Evolutionary conservation across 2,797 vertebrate genomes (phyloP).

Genomic region (Protonibea diacanthus): DNA sequence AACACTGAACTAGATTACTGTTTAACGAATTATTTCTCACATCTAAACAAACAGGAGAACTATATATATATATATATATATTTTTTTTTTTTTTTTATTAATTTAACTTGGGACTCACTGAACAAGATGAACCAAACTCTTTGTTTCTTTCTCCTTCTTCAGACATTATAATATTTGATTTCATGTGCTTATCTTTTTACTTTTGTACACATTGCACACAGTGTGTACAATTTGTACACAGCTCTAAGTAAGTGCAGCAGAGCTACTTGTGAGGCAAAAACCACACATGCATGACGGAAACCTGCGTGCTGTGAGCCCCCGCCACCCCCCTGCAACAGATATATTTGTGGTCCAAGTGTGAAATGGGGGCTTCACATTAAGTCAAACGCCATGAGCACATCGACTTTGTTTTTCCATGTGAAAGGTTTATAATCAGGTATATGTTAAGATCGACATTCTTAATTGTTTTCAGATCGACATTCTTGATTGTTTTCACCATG

Average conservation of each 20-base stretch:
- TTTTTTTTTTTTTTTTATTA: not conserved
- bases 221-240: too few relatives aligned
- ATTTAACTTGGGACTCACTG: not conserved
- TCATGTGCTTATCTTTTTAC: not conserved
- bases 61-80: too few relatives aligned
- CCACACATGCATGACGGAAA: conserved; percentile 55
- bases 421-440: not conserved
- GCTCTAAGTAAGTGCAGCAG: not conserved
- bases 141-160: not conserved
- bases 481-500: too few relatives aligned
- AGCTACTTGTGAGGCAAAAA: conserved; percentile 40
- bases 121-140: not conserved
- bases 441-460: too few relatives aligned
- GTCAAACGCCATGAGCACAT: not conserved
- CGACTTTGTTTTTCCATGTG: not conserved
- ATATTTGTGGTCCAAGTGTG: conserved; percentile 14
- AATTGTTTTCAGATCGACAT: too few relatives aligned
- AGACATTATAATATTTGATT: not conserved
- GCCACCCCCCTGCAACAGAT: not conserved
- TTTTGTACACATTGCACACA: not conserved
- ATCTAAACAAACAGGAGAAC: not conserved
- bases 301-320: conserved; percentile 10
- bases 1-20: not conserved
- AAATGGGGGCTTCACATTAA: conserved; percentile 12
- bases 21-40: not conserved